Conservation (phyloP, 2,888 invertebrate species). For the Ernsta delagoae region DNA sequence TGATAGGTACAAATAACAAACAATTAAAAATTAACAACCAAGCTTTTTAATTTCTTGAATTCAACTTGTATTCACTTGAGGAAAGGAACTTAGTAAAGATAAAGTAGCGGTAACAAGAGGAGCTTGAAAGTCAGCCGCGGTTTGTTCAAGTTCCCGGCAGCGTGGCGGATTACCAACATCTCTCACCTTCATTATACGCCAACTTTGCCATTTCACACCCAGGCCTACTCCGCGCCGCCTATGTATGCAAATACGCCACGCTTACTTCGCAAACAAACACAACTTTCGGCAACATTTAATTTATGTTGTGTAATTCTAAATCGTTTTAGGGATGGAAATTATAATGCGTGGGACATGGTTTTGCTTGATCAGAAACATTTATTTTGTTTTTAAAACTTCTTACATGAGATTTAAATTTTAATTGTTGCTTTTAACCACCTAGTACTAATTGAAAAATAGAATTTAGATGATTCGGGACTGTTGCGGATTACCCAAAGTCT, state of each 20-base stretch:
- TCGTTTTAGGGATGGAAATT: constrained; percentile 27
- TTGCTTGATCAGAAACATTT: neutral
- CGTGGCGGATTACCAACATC: constrained; percentile 72
- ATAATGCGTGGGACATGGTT: neutral
- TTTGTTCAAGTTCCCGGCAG: constrained; percentile 66
- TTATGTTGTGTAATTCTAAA: constrained; percentile 52
- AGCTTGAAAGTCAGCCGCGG: constrained; percentile 56
- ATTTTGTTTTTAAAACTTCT: neutral
- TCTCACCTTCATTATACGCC: constrained; percentile 79
- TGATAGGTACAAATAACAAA: too few species aligned
- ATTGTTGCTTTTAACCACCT: neutral
- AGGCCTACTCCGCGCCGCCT: constrained; percentile 58
- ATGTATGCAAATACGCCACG: constrained; percentile 75
- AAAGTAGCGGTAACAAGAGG: constrained; percentile 40
- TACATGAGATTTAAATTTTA: neutral
- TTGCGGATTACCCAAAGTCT: constrained; percentile 71
- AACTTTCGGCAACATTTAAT: constrained; percentile 59
- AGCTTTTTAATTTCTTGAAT: too few species aligned
- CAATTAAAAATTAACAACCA: too few species aligned
- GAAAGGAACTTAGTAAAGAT: neutral
- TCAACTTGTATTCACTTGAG: neutral
- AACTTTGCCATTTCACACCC: constrained; percentile 74
- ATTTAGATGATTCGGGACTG: constrained; percentile 46
- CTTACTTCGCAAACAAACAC: constrained; percentile 73
- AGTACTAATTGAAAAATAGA: neutral